Base-by-base conservation (phyloP, 2,113 vertebrate species). In the Paratilapia polleni region DNA sequence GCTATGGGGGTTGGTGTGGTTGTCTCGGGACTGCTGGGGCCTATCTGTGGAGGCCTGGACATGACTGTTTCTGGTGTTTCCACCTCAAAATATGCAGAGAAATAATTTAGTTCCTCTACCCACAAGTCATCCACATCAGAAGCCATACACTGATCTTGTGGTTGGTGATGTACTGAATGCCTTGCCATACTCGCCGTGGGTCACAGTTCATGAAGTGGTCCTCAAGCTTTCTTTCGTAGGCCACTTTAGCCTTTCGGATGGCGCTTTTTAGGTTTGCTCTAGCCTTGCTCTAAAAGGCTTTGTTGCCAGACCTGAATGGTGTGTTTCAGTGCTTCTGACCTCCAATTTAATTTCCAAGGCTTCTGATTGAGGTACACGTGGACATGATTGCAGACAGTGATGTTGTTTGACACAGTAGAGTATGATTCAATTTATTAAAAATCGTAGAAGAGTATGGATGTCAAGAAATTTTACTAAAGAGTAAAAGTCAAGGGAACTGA, bases 171-270 rank as follows among this genome's bases (percentile, higher is more conserved):
- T 64, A n/a, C 38, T 64, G 36, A 20, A 20, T 41, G 20, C 4
- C 62, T 36, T 64, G n/a, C 0, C 20, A 41, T 20, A 41, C 6
- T 15, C 38, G 57, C 28, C 3, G 28, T 31, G 4, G 28, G 28
- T 31, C 28, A 31, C 28, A 4, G 28, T 31, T 31, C 28, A 4
- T 8, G 14, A 59, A 59, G 57, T 43, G 41, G 24, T 24, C 22
- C 13, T 59, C 26, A 22, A 26, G 26, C 22, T 59, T 59, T 22
- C 13, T 59, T 59, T 58, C 15, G 26, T 15, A 59, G 22, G 13
- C 26, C 24, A 61, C 59, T 61, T 20, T 19, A 34, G 28, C 59
- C 19, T 14, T 10, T 61, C 15, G 19, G 8, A 3, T 17, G 4
- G 28, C 59, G 2, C 13, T 49, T 14, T 34, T 28, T 1, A 15